Evolutionary conservation across 2,888 invertebrate species (phyloP), one percentile per base, ranked within the genome.

Genomic region (Platycnemis pennipes): DNA sequence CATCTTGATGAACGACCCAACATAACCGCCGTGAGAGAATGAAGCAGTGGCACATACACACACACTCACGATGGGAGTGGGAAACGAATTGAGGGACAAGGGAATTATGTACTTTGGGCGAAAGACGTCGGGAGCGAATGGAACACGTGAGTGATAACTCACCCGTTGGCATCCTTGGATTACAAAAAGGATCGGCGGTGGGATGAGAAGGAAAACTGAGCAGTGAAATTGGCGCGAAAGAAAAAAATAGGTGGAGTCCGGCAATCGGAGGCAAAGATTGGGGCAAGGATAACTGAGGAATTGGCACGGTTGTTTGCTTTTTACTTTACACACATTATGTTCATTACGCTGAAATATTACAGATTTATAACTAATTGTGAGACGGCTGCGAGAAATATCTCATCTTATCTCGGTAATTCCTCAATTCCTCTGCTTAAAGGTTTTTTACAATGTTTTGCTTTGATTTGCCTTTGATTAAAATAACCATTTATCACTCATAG

Each of bases 1-100:
- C 77, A 77, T 77, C 77, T 77, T 77, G 77, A 77, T 77, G 77
- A 77, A 77, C 16, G 77, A 77, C 77, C 77, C 37, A 77, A 37
- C 77, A 77, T 37, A 77, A 77, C 77, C 77, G 37, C 77, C 77
- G 13, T 22, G 37, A 77, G 77, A 77, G 37, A 77, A 37, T 37
- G 37, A 37, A 37, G 16, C 31, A 26, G 0, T 37, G 16, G 13
- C 11, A 37, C 37, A 77, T 37, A 37, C 31, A 31, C 37, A 37
- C 22, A 13, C 26, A 63, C 63, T 1, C 63, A 22, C 63, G 26
- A 8, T 7, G 0, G 3, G 16, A 16, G 26, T 13, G 77, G 16
- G 37, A 77, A 77, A 77, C 77, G 77, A 77, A 77, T 77, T 77
- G 77, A 37, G 77, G 77, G 77, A 77, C 77, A 77, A 0, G 26